Conservation (phyloP, 2,888 invertebrate species). For the Trypoxylon attenuatum region DNA sequence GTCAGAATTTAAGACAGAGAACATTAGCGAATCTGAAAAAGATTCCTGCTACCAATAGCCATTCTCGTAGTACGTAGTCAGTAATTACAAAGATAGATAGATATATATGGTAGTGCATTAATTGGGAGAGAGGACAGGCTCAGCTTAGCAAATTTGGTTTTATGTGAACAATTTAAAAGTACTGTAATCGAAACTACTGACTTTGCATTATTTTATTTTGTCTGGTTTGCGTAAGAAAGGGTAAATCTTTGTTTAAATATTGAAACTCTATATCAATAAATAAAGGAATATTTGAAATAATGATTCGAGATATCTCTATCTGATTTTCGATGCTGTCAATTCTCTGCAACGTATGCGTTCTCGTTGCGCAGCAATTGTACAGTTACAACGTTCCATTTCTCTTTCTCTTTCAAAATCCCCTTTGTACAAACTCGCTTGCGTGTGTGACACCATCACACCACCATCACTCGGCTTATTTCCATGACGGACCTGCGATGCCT, state of each 20-base stretch:
- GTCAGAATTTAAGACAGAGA: too few species aligned
- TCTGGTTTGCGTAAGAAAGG: conserved; percentile 53
- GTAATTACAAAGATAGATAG: too few species aligned
- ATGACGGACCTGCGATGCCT: background rate
- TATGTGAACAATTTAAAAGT: conserved; percentile 26
- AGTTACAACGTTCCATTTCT: conserved; percentile 12
- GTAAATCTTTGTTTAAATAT: conserved; percentile 52
- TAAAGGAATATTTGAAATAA: conserved; percentile 54
- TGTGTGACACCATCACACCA: too few species aligned
- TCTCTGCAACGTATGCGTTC: conserved; percentile 30
- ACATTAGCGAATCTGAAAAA: too few species aligned
- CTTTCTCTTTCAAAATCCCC: conserved; percentile 8
- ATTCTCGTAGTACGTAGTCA: too few species aligned
- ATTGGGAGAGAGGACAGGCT: conserved; percentile 10
- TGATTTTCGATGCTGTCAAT: conserved; percentile 23
- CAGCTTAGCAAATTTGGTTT: conserved; percentile 2
- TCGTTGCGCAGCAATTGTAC: too few species aligned
- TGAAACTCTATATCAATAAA: conserved; percentile 57
- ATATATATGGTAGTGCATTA: background rate
- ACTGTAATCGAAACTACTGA: conserved; percentile 27
- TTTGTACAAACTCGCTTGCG: conserved; percentile 40
- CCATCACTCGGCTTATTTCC: background rate
- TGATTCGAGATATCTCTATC: conserved; percentile 37
- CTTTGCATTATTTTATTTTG: conserved; percentile 51
- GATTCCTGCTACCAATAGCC: too few species aligned